phyloP scores from a whole-genome alignment of 2,113 vertebrate species.

The Origma solitaria region DNA sequence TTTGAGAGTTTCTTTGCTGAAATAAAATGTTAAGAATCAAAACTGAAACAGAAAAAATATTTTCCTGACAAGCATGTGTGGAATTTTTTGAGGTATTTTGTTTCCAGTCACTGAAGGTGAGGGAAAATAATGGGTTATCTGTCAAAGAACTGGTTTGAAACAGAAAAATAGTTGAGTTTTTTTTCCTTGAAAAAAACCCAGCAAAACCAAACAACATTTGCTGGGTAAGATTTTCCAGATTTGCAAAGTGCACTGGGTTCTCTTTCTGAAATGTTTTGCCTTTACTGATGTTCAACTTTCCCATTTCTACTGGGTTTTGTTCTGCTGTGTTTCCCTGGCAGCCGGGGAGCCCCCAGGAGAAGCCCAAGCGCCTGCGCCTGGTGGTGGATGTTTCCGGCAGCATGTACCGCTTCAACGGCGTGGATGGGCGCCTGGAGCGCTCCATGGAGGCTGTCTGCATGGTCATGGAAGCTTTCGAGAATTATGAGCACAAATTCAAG shows the following conservation, averaged over 20 bases:
- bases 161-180: background rate
- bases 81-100: background rate
- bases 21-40: background rate
- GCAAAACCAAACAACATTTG: background rate
- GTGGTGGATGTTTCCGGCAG: conserved; percentile 92
- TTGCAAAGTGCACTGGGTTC: rapidly evolving
- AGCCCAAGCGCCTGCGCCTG: conserved; percentile 88
- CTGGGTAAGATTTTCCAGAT: background rate
- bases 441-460: conserved; percentile 97
- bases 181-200: background rate
- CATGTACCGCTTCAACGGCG: conserved; percentile 96
- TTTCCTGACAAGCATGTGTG: background rate
- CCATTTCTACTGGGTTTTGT: rapidly evolving
- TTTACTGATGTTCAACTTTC: background rate
- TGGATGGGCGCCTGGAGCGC: conserved; percentile 89
- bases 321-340: conserved; percentile 30
- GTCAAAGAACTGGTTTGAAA: background rate
- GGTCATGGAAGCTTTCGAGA: conserved; percentile 97
- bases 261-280: background rate
- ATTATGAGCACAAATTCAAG: conserved; percentile 95
- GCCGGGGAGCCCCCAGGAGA: conserved; percentile 89
- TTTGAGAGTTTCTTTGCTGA: background rate
- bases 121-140: background rate
- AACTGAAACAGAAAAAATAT: background rate
- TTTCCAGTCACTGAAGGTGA: background rate